Percentiles rank a stretch among this genome's conserved stretches.
phyloP scores from a whole-genome alignment of 2,797 vertebrate species.

The Cyprinodon diabolis region DNA sequence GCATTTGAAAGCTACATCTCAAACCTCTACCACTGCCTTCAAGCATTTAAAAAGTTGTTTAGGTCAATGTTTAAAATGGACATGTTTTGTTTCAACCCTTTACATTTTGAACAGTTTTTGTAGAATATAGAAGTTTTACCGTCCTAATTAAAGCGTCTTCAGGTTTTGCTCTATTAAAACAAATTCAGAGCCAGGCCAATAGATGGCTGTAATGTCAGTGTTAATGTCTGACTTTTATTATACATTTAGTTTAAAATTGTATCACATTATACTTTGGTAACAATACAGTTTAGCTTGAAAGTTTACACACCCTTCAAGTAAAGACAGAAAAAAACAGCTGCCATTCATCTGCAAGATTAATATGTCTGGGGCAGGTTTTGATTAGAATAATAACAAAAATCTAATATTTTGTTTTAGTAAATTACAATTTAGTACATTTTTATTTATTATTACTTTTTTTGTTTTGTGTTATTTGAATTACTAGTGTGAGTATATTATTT shows the following conservation, averaged over 20 bases:
- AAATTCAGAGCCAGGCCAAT: constrained; percentile 4
- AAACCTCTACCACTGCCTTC: neutral
- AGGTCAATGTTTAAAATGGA: neutral
- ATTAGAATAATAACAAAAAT: too few relatives aligned
- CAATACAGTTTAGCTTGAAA: neutral
- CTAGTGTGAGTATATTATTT: too few relatives aligned
- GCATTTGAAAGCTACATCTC: neutral
- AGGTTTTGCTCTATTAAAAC: neutral
- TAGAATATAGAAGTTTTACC: neutral
- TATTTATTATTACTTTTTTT: too few relatives aligned
- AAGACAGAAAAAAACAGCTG: too few relatives aligned
- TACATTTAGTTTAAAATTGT: neutral
- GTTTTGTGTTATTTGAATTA: too few relatives aligned
- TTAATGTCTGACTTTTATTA: neutral
- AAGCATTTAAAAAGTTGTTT: too few relatives aligned
- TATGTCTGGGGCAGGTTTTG: too few relatives aligned
- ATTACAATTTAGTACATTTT: too few relatives aligned
- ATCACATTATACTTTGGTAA: neutral
- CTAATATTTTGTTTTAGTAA: too few relatives aligned
- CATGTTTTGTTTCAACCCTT: neutral
- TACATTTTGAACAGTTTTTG: neutral
- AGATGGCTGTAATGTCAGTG: constrained; percentile 12
- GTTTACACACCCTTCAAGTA: too few relatives aligned
- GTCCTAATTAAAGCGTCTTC: neutral
- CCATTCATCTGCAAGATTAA: too few relatives aligned